phyloP scores from a whole-genome alignment of 2,797 vertebrate species.

The Bovichtus variegatus region DNA sequence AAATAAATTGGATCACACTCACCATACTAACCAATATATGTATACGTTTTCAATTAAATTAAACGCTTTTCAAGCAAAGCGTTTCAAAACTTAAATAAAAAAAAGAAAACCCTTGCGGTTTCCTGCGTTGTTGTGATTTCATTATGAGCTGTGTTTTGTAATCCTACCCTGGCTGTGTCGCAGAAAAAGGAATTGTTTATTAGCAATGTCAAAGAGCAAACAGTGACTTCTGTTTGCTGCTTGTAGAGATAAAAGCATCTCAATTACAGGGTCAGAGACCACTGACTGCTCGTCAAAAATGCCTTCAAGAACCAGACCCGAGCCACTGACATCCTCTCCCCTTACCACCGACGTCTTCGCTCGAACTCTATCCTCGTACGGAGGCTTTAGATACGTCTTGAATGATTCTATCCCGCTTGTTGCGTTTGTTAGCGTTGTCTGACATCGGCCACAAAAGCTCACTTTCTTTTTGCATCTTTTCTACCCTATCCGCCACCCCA shows the following conservation, averaged over 20 bases:
- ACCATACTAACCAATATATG: not conserved
- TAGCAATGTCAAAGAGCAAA: conserved; percentile 51
- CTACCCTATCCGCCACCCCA: conserved; percentile 27
- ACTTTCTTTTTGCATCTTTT: conserved; percentile 68
- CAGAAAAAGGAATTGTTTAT: conserved; percentile 41
- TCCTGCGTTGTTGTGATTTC: not conserved
- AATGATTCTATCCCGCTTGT: conserved; percentile 24
- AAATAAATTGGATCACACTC: not conserved
- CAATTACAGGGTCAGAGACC: conserved; percentile 73
- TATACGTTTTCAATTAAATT: not conserved
- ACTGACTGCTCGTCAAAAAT: conserved; percentile 56
- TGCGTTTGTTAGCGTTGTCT: not conserved
- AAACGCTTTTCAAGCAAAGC: not conserved
- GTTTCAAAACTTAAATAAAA: too few species aligned
- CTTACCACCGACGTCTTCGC: not conserved
- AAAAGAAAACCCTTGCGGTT: not conserved
- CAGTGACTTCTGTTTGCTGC: conserved; percentile 39
- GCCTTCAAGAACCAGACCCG: conserved; percentile 26
- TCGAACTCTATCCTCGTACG: conserved; percentile 19
- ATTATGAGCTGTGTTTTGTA: not conserved
- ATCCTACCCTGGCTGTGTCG: conserved; percentile 13
- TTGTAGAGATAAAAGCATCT: conserved; percentile 63
- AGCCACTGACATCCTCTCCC: not conserved
- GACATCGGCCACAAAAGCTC: conserved; percentile 52
- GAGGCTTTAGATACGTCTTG: conserved; percentile 1